A percentile compares a stretch with the other conserved stretches of the same genome.
Conservation (phyloP, 2,797 vertebrate species). For the Xiphorhynchus erythropygius region DNA sequence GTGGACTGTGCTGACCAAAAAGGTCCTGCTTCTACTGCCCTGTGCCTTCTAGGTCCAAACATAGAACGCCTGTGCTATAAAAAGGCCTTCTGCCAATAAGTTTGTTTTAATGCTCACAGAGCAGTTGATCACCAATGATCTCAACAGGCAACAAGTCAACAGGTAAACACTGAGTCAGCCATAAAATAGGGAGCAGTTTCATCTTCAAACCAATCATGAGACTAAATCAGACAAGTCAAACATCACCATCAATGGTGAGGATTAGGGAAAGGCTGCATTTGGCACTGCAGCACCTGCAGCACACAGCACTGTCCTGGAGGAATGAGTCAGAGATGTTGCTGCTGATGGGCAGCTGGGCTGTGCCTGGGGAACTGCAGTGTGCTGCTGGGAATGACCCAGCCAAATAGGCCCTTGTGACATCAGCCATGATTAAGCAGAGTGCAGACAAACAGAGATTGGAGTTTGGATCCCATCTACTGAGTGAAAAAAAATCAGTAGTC, state of each 20-base stretch:
- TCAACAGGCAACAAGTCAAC: neutral
- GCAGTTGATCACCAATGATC: neutral
- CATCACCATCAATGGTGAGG: neutral
- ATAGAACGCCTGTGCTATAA: neutral
- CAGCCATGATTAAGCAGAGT: neutral
- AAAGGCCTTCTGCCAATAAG: neutral
- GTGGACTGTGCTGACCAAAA: neutral
- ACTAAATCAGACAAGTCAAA: neutral
- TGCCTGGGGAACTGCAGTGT: neutral
- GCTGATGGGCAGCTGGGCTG: neutral
- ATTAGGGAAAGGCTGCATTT: neutral
- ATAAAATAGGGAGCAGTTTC: slow-evolving; percentile 2
- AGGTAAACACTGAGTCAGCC: neutral
- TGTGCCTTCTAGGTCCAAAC: neutral
- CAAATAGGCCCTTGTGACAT: neutral
- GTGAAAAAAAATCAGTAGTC: neutral
- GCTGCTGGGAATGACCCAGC: neutral
- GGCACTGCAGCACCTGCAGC: neutral
- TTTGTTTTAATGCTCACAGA: neutral
- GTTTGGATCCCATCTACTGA: neutral
- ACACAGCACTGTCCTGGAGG: neutral
- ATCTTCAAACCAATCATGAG: neutral
- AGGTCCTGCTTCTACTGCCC: neutral
- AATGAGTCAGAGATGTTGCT: neutral
- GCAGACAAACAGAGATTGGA: neutral